Percentiles rank a stretch among this genome's conserved stretches.
phyloP scores from a whole-genome alignment of 2,797 vertebrate species.

The Scyliorhinus canicula region DNA sequence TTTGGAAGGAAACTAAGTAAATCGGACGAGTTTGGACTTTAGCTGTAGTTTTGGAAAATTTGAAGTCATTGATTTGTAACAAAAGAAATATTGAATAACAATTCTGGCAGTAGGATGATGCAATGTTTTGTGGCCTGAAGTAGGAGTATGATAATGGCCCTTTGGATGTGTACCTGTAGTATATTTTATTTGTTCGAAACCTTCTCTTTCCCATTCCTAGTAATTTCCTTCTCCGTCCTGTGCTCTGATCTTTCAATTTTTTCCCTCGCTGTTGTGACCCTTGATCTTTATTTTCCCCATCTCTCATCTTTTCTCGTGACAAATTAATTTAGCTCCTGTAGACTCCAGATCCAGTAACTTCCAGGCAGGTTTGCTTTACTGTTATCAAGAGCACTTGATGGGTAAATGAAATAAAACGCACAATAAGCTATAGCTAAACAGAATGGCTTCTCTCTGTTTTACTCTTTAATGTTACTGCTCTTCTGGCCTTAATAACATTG shows the following conservation, averaged over 20 bases:
- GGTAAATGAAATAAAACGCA: not conserved
- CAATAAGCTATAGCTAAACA: not conserved
- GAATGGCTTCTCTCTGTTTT: not conserved
- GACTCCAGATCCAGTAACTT: not conserved
- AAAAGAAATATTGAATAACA: not conserved
- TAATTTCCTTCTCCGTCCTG: not conserved
- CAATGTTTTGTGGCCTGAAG: not conserved
- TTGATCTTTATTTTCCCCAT: not conserved
- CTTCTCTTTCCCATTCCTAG: not conserved
- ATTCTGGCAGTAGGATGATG: not conserved
- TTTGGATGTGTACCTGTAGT: not conserved
- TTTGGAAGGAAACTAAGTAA: not conserved
- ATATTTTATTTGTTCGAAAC: not conserved
- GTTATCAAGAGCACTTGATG: not conserved
- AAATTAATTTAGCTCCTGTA: not conserved
- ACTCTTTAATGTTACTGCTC: not conserved
- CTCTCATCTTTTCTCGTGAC: not conserved
- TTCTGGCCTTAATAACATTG: not conserved
- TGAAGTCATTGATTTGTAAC: not conserved
- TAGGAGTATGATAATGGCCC: not conserved
- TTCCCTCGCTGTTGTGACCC: not conserved
- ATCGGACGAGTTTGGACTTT: not conserved
- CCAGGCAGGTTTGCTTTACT: not conserved
- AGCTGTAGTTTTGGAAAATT: not conserved
- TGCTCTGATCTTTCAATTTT: not conserved